Evolutionary conservation across 2,797 vertebrate genomes (phyloP), one percentile per base, ranked within the genome.

Genomic region (Xenentodon cancila): DNA sequence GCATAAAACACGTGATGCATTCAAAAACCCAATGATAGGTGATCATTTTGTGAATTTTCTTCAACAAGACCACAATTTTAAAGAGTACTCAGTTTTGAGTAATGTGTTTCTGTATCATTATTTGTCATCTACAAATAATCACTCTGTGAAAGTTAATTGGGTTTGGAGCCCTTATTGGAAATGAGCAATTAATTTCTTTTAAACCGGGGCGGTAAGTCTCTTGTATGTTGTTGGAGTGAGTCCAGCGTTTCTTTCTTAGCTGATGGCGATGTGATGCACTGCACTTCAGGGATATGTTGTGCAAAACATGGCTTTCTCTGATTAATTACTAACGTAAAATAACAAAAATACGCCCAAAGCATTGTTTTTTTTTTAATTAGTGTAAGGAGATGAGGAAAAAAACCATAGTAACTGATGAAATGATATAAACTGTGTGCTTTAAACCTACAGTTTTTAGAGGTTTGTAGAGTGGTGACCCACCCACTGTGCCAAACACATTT

Each of bases 401-500:
- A 3, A 11, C n/a, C n/a, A 21, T n/a, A 37, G 34, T 13, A 37
- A 37, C 34, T 1, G 34, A 37, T 37, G 34, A 3, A 7, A 37
- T 4, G 12, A 37, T 37, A 37, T 12, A 37, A 9, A n/a, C 16
- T 32, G 55, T 45, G 17, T 20, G 43, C 55, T 46, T 58, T 19
- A 32, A 3, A 46, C 6, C 37, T 32, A 9, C 17, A 22, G 12
- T n/a, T 48, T 20, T 49, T 8, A 7, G n/a, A n/a, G 25, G 22
- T 32, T 45, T 46, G 20, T 37, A 25, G 22, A 47, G 19, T 20
- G 20, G n/a, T 9, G 49, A 17, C 8, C 46, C 34, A 20, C 53
- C 63, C 12, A 21, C 49, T 40, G 43, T 43, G 40, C 44, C 3
- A 53, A 53, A 27, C 49, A 46, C 48, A 40, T 46, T 56, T 22